Base-by-base conservation (phyloP, 2,888 invertebrate species). In the Alviniconcha strummeri region DNA sequence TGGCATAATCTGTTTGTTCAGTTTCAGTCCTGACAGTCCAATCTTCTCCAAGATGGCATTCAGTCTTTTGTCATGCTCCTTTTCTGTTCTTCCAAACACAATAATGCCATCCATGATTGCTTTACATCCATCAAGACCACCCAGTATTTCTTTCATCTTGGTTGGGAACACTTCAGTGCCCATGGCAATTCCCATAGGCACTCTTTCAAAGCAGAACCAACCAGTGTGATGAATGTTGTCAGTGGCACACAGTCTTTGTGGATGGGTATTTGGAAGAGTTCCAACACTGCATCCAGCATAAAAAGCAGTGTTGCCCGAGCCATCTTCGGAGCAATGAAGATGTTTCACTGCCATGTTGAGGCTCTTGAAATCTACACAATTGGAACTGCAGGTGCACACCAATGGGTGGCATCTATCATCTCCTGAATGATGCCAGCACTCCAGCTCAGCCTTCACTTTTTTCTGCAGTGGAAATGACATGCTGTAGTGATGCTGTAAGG, bases 21-120 rank as follows among this genome's bases (percentile, higher is more conserved):
- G 11, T 76, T 76, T 76, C 1, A 76, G 76, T 55, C 76, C 76
- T 55, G 15, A 15, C 6, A 15, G 4, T 55, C 55, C 76, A 19
- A 76, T 76, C 55, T 55, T 76, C 55, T 76, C 6, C 5, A 76
- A 55, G 8, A 76, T 56, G 9, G 69, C 19, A 4, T 56, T 13
- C 8, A 80, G 56, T 5, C 80, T 13, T 1, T n/a, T n/a, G 17
- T 57, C 75, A 54, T 81, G 57, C 56, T 75, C 64, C 19, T 72
- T 52, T 74, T 60, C 54, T 6, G 86, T 72, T n/a, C 82, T 84
- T n/a, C 83, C 81, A 17, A 86, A 57, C 1, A 87, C 86, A 36
- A 89, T 78, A 8, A 85, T 85, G 78, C 88, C 88, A 5, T 88
- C 84, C 54, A 88, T 83, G 9, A 86, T 83, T 19, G 56, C 57